phyloP scores from a whole-genome alignment of 2,888 invertebrate genomes.

The Sericinus montela region DNA sequence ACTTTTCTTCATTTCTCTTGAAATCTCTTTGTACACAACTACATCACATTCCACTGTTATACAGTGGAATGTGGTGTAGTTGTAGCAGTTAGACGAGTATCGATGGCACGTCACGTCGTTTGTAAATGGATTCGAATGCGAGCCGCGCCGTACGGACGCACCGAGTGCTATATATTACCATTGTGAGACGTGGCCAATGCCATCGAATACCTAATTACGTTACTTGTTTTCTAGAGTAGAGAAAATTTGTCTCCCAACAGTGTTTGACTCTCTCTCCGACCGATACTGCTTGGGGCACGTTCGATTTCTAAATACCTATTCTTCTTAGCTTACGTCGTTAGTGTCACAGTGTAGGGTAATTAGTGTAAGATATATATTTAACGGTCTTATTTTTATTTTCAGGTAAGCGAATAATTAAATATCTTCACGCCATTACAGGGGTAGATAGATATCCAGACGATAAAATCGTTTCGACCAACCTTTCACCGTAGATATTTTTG shows the following conservation, averaged over 20 bases:
- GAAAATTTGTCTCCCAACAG: conserved; percentile 25
- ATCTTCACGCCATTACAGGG: too few species aligned
- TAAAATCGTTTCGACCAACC: too few species aligned
- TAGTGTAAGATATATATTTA: background rate
- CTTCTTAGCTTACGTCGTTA: conserved; percentile 10
- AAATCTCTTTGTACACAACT: too few species aligned
- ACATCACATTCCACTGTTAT: too few species aligned
- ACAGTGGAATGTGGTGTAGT: too few species aligned
- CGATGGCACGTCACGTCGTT: conserved; percentile 1
- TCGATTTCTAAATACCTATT: conserved; percentile 10
- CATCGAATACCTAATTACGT: conserved; percentile 37
- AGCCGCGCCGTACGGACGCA: conserved; percentile 24
- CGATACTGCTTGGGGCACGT: conserved; percentile 14
- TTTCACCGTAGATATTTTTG: too few species aligned
- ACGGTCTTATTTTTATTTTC: too few species aligned
- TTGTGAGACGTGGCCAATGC: conserved; percentile 35
- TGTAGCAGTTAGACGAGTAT: too few species aligned
- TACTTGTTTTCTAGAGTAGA: conserved; percentile 32
- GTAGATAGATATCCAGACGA: too few species aligned
- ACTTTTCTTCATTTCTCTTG: too few species aligned
- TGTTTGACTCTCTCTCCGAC: conserved; percentile 15
- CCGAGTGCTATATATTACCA: conserved; percentile 36
- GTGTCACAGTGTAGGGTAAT: background rate
- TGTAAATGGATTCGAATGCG: conserved; percentile 17
- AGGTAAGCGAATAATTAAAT: too few species aligned